Evolutionary conservation across 2,888 invertebrate species (phyloP), one percentile per base, ranked within the genome.

Genomic region (Trilocha varians): DNA sequence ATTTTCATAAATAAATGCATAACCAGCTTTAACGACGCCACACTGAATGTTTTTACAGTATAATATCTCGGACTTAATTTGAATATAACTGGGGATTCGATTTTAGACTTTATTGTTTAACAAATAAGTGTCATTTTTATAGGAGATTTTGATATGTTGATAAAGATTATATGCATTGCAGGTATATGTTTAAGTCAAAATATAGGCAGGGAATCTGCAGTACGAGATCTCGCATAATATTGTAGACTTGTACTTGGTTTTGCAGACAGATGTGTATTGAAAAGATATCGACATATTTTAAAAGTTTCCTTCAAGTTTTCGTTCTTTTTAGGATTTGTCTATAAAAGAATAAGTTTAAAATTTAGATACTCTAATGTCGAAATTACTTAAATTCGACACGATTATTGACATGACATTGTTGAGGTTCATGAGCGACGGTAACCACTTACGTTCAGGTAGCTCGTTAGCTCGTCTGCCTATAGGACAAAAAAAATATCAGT

Each of bases 1-100:
- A 87, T 87, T 85, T 25, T 87, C 85, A 85, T 85, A 85, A 85
- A 85, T 86, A 85, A 85, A 86, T 85, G 83, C 80, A 86, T 72
- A 78, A 72, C 59, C 55, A 55, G 44, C 48, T 48, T 73, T 83
- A 84, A 83, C 82, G 82, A 83, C 72, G 69, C 63, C 58, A 59
- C 64, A 57, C 65, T 60, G 65, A 59, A 62, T 65, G 70, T 66
- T 65, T 65, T 61, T 65, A 53, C 53, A 38, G 52, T 43, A 46
- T 46, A 50, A 44, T 34, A 18, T 34, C 46, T 38, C 39, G 48
- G 65, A 56, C 57, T 74, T 70, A 62, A 78, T 79, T 80, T 79
- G 72, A 82, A 80, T 80, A 78, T 69, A 59, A 54, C 54, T 47
- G 60, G 62, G 54, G 59, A 62, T 52, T 62, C 45, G 52, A 48